These are phyloP conservation scores for Myotis davidii DNA, from an alignment of 2,113 vertebrate species.

Conservation along the genomic window DNA sequence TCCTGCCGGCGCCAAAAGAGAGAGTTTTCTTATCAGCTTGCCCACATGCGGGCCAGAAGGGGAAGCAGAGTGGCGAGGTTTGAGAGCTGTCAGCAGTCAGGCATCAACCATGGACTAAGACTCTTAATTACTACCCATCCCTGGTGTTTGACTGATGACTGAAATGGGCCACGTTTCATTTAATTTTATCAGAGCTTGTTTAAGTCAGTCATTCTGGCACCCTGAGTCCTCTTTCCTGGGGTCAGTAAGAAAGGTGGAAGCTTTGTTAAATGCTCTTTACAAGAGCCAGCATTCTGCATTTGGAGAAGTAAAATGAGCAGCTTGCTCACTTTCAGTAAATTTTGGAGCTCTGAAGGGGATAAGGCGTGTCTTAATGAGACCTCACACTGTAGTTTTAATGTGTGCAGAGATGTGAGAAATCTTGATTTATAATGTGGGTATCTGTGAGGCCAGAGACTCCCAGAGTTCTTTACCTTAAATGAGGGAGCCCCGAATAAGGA, in stretches of 20 bases:
- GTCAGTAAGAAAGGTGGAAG: neutral
- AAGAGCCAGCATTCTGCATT: neutral
- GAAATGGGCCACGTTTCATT: neutral
- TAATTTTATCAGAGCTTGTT: conserved; percentile 14
- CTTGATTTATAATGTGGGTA: neutral
- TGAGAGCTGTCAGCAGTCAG: conserved; percentile 1
- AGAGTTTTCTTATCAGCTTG: neutral
- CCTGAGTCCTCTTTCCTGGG: neutral
- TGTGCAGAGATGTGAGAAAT: neutral
- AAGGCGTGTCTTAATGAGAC: neutral
- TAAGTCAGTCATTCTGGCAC: neutral
- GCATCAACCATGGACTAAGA: neutral
- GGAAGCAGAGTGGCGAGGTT: neutral
- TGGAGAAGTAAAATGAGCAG: neutral
- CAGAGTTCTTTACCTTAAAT: neutral
- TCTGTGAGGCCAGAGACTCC: neutral
- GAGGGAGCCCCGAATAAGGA: neutral
- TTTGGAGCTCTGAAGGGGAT: neutral
- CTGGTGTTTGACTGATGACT: neutral
- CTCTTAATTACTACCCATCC: neutral
- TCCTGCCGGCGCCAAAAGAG: neutral
- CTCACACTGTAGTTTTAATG: neutral
- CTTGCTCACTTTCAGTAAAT: neutral
- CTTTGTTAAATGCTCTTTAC: neutral
- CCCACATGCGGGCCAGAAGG: neutral